These are phyloP conservation scores for Serilophus lunatus DNA, from an alignment of 2,113 vertebrate genomes.

Conservation along the genomic window DNA sequence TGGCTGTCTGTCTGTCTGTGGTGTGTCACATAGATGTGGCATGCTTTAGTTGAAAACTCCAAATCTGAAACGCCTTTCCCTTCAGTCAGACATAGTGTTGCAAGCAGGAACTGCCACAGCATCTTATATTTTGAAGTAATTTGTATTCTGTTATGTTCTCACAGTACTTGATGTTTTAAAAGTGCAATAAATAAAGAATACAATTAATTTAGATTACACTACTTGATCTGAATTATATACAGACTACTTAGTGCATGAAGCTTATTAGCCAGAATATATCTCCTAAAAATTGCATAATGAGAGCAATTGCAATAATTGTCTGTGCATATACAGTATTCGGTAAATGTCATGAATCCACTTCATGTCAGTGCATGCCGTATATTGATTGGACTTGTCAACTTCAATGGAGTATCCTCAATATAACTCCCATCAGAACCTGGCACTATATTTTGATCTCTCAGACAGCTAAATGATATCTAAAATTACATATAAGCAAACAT, in stretches of 20 bases:
- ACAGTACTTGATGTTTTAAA: neutral
- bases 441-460: slow-evolving; percentile 42
- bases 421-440: slow-evolving; percentile 31
- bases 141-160: neutral
- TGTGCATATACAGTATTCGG: neutral
- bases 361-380: neutral
- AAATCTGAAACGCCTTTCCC: neutral
- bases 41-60: neutral
- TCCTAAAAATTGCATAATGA: slow-evolving; percentile 14
- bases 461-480: slow-evolving; percentile 52
- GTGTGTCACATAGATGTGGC: neutral
- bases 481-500: slow-evolving; percentile 42
- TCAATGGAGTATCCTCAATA: neutral
- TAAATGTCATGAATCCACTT: slow-evolving; percentile 11
- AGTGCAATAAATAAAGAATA: slow-evolving; percentile 37
- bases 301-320: neutral
- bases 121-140: neutral
- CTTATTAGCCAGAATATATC: slow-evolving; percentile 17
- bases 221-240: slow-evolving; percentile 22
- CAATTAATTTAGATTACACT: slow-evolving; percentile 42
- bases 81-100: neutral
- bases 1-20: neutral
- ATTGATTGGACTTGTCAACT: slow-evolving; percentile 35
- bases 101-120: neutral
- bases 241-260: neutral